A percentile compares a stretch with the other conserved stretches of the same genome.
Evolutionary conservation across 2,888 invertebrate species (phyloP).

Genomic region (Polydrusus pterygomalis): DNA sequence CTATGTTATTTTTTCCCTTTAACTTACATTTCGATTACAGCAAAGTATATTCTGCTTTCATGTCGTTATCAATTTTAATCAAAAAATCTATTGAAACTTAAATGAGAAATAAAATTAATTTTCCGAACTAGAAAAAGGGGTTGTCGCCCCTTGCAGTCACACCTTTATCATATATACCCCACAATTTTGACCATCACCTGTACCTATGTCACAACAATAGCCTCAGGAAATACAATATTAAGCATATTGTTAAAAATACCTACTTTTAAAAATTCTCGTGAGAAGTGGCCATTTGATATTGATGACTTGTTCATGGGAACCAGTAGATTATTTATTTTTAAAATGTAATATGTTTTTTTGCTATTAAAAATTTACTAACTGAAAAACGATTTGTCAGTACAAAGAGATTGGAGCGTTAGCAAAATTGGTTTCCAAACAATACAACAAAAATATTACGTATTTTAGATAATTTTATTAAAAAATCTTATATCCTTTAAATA

Average conservation of each 20-base stretch:
- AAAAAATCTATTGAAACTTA: neutral
- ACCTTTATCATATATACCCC: slow-evolving; percentile 39
- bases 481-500: too few species aligned
- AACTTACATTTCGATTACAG: too few species aligned
- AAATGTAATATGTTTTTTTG: too few species aligned
- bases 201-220: slow-evolving; percentile 39
- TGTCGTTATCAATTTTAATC: too few species aligned
- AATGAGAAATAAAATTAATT: slow-evolving; percentile 23
- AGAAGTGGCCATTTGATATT: slow-evolving; percentile 14
- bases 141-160: slow-evolving; percentile 29
- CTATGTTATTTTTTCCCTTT: too few species aligned
- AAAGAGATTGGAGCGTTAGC: too few species aligned
- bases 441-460: too few species aligned
- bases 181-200: slow-evolving; percentile 42
- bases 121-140: slow-evolving; percentile 20
- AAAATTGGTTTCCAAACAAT: too few species aligned
- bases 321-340: neutral
- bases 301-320: slow-evolving; percentile 22
- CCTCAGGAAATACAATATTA: slow-evolving; percentile 35
- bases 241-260: neutral
- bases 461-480: too few species aligned
- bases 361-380: too few species aligned
- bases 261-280: slow-evolving; percentile 22
- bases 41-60: too few species aligned
- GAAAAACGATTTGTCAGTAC: too few species aligned